Conservation (phyloP, 2,797 vertebrate genomes). For the Eospalax fontanierii region DNA sequence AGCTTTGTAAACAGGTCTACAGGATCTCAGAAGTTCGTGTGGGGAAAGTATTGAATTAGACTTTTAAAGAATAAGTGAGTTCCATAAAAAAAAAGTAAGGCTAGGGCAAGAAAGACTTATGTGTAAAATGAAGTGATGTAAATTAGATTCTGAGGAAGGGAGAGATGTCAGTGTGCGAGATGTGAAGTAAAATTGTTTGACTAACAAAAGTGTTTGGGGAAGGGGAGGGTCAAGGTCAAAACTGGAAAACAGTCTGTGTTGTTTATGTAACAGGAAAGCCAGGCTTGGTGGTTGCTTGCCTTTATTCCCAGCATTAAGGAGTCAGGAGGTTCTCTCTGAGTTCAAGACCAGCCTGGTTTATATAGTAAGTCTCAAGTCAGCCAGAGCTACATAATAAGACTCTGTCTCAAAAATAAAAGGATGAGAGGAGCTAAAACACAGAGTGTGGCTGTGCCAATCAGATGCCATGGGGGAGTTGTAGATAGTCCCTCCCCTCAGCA, state of each 20-base stretch:
- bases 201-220: not conserved
- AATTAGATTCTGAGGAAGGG: not conserved
- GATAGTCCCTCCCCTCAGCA: not conserved
- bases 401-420: not conserved
- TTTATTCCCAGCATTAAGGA: no score
- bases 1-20: not conserved
- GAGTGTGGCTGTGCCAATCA: not conserved
- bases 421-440: not conserved
- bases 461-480: not conserved
- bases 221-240: not conserved
- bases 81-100: not conserved
- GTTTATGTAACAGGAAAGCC: not conserved
- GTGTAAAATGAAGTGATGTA: not conserved
- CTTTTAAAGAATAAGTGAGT: conserved; percentile 42
- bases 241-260: not conserved
- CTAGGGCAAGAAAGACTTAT: conserved; percentile 35
- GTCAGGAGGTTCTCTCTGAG: no score
- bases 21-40: conserved; percentile 13
- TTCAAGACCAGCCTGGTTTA: no score
- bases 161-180: not conserved
- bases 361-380: no score
- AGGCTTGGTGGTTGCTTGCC: not conserved
- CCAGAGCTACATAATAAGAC: no score
- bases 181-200: not conserved
- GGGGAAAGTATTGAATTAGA: not conserved